Base-by-base conservation (phyloP, 2,113 vertebrate genomes). In the Forbesichthys agassizii region DNA sequence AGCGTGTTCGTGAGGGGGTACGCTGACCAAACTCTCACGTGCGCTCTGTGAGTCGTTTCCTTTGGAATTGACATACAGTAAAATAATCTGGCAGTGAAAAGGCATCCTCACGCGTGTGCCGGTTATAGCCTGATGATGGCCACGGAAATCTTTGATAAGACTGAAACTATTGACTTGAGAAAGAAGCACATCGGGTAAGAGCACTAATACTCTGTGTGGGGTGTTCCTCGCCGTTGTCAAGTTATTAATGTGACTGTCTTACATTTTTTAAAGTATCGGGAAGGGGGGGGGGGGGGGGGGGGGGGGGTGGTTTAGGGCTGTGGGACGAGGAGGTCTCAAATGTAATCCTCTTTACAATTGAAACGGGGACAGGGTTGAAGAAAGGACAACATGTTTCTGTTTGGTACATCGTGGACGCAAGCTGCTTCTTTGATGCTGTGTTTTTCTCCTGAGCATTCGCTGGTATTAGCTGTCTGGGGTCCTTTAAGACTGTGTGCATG, bases 101-200 rank as follows among this genome's bases (percentile, higher is more conserved):
- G 27, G 27, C 27, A 27, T 27, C 27, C 27, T 27, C 27, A 33
- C 16, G 1, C 48, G 33, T 6, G 64, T 42, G 57, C 51, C 54
- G 20, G 54, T 69, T 27, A 74, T 3, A 16, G 12, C 20, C 11
- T 51, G 69, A 82, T n/a, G 16, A 93, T 93, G 91, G 81, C 74
- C 33, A 79, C 72, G 5, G 91, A 94, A 72, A 79, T 72, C 16
- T 87, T 96, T 42, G 89, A 90, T 68, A 99, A 98, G 62, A 84
- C 82, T 8, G 90, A 93, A 84, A 99, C 95, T 3, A 84, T 99
- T 53, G 91, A 93, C 18, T 78, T 99, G 76, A 86, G 97, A 66
- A 92, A 72, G 75, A 96, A 90, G 80, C 91, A 96, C 79, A 93
- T 99, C 54, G 96, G 96, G 97, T 99, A 84, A 93, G 93, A 61